A percentile compares a stretch with the other conserved stretches of the same genome.
Conservation (phyloP, 2,113 vertebrate genomes). For the Cacatua alba region DNA sequence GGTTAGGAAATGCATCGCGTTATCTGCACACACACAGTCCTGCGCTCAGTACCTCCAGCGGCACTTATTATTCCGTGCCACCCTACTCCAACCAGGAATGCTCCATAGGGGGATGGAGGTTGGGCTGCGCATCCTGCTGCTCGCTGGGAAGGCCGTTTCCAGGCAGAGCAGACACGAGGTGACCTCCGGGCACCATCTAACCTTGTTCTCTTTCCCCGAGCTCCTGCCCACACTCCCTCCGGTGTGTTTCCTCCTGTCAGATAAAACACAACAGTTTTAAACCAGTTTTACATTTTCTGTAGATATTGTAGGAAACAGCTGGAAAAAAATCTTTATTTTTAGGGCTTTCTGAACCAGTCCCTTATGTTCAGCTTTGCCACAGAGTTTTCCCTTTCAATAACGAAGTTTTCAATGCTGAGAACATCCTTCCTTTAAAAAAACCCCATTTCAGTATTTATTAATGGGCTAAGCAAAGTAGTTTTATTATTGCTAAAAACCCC, state of each 20-base stretch:
- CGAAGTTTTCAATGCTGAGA: not conserved
- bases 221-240: not conserved
- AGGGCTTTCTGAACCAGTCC: not conserved
- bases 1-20: not conserved
- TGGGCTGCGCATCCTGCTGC: not conserved
- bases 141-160: not conserved
- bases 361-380: rapidly evolving
- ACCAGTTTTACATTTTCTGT: not conserved
- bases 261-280: not conserved
- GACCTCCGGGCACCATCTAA: rapidly evolving
- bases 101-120: not conserved
- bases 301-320: rapidly evolving
- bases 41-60: not conserved
- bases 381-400: not conserved
- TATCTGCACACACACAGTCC: not conserved
- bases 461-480: rapidly evolving
- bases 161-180: not conserved
- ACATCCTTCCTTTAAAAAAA: not conserved
- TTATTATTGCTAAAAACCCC: not conserved
- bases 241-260: not conserved
- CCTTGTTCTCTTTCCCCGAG: rapidly evolving
- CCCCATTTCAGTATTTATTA: not conserved
- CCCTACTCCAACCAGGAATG: not conserved
- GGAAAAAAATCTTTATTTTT: not conserved
- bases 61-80: not conserved